Base-by-base conservation (phyloP, 2,113 vertebrate genomes). In the Lathamus discolor region DNA sequence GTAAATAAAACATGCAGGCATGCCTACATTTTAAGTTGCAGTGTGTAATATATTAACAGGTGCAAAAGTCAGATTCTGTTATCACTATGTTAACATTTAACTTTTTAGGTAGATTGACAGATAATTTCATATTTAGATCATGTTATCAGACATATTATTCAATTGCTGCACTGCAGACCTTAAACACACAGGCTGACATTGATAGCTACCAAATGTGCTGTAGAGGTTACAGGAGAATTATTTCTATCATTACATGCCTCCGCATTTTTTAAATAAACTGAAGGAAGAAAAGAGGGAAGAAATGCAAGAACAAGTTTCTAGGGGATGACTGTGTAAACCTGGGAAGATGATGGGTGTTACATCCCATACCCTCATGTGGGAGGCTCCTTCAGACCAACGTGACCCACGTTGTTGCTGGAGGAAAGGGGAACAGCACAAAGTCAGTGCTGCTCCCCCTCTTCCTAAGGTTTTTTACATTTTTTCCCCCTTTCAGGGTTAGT, bases 41-140 rank as follows among this genome's bases (percentile, higher is more conserved):
- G 28, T 31, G 13, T 29, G 3, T 67, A 39, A 28, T 61, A 23
- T 24, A 72, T 41, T 84, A 78, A 49, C 57, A 55, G 27, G 25
- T 57, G 48, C 61, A 70, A 52, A 84, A 33, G 25, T 76, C 62
- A 68, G 55, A 41, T 91, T 62, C 29, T 81, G 62, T 64, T 64
- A 1, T 49, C 0, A 3, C 77, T 0, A 1, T 52, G 41, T 28
- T 95, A 73, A 29, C 66, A 27, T 35, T 85, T 72, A 67, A 44
- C 35, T 67, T 70, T 51, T 63, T n/a, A 68, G 55, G 46, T 44
- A 8, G 72, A 33, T 55, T 7, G 72, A 31, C 54, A 54, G n/a
- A 35, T 84, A 80, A 92, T 86, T 90, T 92, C 55, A 28, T 88
- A 59, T 93, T 96, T 94, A 90, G 86, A 92, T 91, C 29, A 6